Conservation (phyloP, 2,113 vertebrate genomes). For the Pseudois nayaur region DNA sequence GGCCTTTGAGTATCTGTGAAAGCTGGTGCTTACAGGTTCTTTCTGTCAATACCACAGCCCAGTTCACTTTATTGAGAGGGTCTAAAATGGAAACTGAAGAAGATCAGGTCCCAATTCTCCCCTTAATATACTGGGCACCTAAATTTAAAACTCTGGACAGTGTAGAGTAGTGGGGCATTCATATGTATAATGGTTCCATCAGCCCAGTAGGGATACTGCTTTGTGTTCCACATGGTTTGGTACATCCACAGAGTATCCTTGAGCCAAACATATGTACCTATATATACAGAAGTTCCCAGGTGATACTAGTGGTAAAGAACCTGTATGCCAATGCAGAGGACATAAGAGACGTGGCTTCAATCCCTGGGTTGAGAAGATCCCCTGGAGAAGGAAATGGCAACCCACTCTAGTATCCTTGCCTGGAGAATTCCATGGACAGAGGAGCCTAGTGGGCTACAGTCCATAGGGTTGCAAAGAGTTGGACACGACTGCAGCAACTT, state of each 20-base stretch:
- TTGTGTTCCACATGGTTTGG: neutral
- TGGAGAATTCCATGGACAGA: neutral
- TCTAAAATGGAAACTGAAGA: neutral
- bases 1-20: slow-evolving; percentile 41
- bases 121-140: neutral
- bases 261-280: neutral
- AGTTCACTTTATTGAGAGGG: neutral
- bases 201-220: neutral
- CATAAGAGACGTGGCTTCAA: neutral
- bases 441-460: neutral
- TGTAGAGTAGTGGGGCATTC: neutral
- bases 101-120: neutral
- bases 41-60: neutral
- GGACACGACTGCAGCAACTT: neutral
- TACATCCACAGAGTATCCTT: neutral
- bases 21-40: neutral
- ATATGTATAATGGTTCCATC: neutral
- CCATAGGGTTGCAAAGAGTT: neutral
- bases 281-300: neutral
- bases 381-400: neutral
- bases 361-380: neutral
- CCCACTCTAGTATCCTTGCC: neutral
- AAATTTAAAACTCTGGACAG: neutral
- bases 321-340: neutral
- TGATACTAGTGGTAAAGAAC: neutral